Percentiles rank a stretch among this genome's conserved stretches.
phyloP scores from a whole-genome alignment of 2,888 invertebrate species.

The Lissonota sp. region DNA sequence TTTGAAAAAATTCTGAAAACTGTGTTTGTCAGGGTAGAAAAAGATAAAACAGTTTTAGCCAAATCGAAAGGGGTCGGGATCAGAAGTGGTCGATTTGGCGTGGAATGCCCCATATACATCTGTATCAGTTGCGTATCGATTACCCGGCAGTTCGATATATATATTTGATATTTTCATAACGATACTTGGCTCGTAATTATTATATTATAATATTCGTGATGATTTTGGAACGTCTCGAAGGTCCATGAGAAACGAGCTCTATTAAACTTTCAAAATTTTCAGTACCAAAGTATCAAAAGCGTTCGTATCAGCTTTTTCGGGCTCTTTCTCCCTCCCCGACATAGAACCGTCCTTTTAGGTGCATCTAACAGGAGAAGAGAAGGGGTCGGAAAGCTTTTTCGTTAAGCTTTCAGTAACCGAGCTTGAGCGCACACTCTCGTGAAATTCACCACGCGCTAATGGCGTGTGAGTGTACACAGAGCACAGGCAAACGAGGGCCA shows the following conservation, averaged over 20 bases:
- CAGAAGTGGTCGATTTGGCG: too few species aligned
- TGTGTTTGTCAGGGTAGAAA: too few species aligned
- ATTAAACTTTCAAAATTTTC: too few species aligned
- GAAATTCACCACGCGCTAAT: slow-evolving; percentile 51
- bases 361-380: not conserved
- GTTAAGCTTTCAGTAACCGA: slow-evolving; percentile 22
- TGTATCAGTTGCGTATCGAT: slow-evolving; percentile 53
- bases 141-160: slow-evolving; percentile 50
- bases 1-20: too few species aligned
- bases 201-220: not conserved
- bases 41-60: too few species aligned
- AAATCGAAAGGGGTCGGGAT: too few species aligned
- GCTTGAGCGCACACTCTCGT: slow-evolving; percentile 24
- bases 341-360: too few species aligned
- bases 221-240: not conserved
- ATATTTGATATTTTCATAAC: slow-evolving; percentile 37
- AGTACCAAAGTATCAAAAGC: too few species aligned
- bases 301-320: too few species aligned
- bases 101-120: too few species aligned
- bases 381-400: slow-evolving; percentile 26
- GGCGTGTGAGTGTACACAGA: slow-evolving; percentile 36
- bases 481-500: slow-evolving; percentile 40
- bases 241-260: not conserved
- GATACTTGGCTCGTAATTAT: not conserved
- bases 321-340: too few species aligned